A percentile compares a stretch with the other conserved stretches of the same genome.
phyloP scores from a whole-genome alignment of 2,113 vertebrate species.

The Microtus ochrogaster region DNA sequence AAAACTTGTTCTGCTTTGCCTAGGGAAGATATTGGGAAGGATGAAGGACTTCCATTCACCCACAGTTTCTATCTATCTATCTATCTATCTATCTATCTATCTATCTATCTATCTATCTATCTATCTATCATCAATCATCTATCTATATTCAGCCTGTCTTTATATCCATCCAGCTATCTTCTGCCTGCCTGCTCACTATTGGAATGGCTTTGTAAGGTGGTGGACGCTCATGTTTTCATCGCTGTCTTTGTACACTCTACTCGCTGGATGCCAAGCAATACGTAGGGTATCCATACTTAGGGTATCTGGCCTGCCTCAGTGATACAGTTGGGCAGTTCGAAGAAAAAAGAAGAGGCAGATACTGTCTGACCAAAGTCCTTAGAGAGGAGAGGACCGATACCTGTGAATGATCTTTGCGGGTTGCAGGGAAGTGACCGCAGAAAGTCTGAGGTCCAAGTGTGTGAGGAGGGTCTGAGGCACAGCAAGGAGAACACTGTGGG shows the following conservation, averaged over 20 bases:
- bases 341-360: neutral
- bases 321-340: neutral
- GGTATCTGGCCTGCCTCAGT: neutral
- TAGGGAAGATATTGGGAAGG: neutral
- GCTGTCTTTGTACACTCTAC: neutral
- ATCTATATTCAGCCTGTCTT: neutral
- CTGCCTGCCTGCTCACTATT: neutral
- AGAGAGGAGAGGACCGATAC: neutral
- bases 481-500: neutral
- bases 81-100: neutral
- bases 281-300: neutral
- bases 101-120: no score
- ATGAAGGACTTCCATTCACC: neutral
- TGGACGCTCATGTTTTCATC: neutral
- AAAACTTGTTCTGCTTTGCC: constrained; percentile 7
- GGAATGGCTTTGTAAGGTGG: neutral
- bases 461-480: neutral
- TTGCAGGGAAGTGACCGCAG: neutral
- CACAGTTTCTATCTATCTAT: neutral
- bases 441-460: neutral
- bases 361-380: neutral
- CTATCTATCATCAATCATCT: no score
- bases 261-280: neutral
- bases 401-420: neutral
- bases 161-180: neutral